Base-by-base conservation (phyloP, 2,113 vertebrate genomes). In the Plecotus auritus region DNA sequence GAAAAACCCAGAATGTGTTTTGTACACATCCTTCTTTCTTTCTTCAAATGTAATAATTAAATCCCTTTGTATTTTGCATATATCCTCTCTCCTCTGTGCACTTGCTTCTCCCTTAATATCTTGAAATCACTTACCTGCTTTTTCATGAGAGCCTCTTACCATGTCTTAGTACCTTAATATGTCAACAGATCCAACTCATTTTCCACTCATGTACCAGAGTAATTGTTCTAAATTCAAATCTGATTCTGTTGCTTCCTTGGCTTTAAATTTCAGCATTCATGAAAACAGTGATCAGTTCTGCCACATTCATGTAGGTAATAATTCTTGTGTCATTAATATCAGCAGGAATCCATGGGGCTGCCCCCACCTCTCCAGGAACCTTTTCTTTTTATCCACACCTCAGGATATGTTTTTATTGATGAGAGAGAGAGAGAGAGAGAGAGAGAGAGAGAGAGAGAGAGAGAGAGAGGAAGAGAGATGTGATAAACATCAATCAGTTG, bases 301-400 rank as follows among this genome's bases (percentile, higher is more conserved):
- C 26, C 9, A 45, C 66, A 35, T 35, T 69, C 13, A 26, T 64
- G 1, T 18, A 69, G 22, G 2, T 47, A 49, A 16, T 32, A 73
- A 37, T 56, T 0, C 1, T 6, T 18, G 2, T 1, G 4, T 18
- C 35, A 18, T 84, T 70, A 47, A 40, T 47, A 35, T 28, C 9
- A 32, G 4, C 9, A 17, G 1, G 67, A 40, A 42, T 56, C 4
- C 12, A 11, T 59, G 7, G 0, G 7, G 2, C 6, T 14, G 18
- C 22, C 9, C 13, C 11, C 9, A 40, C 20, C 2, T 91, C 49
- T 49, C 45, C 23, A n/a, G 6, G 4, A 78, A 81, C 67, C 0
- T 12, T 92, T 87, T 54, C 67, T 66, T 66, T 66, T 16, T 16
- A 66, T 66, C 30, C 13, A 14, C 13, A n/a, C 30, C 13, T 32